Base-by-base conservation (phyloP, 2,113 vertebrate species). In the Siniperca chuatsi region DNA sequence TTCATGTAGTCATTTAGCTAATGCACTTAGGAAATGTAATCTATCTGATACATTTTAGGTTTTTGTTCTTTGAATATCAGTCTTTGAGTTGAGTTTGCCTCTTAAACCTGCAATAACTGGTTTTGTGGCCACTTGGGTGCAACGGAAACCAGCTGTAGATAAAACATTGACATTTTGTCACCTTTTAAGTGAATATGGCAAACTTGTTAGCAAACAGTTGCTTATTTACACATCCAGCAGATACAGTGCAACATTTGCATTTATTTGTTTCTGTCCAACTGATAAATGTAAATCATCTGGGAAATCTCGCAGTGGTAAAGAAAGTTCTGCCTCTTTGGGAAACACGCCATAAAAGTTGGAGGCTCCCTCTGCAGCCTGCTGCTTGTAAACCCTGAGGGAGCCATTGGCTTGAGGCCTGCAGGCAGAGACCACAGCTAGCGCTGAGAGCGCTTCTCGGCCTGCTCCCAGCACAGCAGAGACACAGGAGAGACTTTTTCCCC, bases 331-430 rank as follows among this genome's bases (percentile, higher is more conserved):
- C 83, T 85, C 80, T 86, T 82, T 84, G 72, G 82, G 82, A 87
- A 90, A 42, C 9, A 44, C 82, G 84, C 76, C 74, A 87, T 87
- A 76, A 88, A 90, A 87, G 64, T 78, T 46, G 86, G 79, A 86
- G 82, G 84, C 83, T 93, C 69, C 87, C 42, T 78, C 75, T 67
- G 86, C 79, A 84, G 81, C 77, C 64, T 50, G 76, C 86, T 68
- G 89, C 86, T 64, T 75, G 85, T 87, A 80, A 84, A 86, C 80
- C 91, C 84, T 18, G 61, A 79, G 91, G 85, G 89, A 86, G 65
- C 76, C 69, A 66, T 92, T 86, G 86, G 78, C 78, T 68, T 18
- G 64, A 65, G 84, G 89, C 83, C 83, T 8, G 64, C 86, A 82
- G 88, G 89, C 89, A 75, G 84, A 84, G 82, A 72, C 75, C 81